Evolutionary conservation across 2,797 vertebrate genomes (phyloP), one percentile per base, ranked within the genome.

Genomic region (Myiotriccus ornatus): DNA sequence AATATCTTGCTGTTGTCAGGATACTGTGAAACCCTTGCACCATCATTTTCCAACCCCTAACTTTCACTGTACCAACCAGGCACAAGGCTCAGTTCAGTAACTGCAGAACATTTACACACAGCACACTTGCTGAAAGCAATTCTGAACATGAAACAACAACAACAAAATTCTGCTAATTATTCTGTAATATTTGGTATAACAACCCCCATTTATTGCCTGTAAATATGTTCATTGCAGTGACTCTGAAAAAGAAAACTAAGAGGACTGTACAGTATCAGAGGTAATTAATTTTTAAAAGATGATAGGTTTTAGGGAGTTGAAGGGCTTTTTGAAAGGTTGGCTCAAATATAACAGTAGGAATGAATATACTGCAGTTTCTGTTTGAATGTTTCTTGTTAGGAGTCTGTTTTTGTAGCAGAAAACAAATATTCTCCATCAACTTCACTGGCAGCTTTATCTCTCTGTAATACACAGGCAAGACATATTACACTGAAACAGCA

Each of bases 21-120:
- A 15, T 22, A 11, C 27, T 11, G 22, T 56, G 64, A 28, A 27
- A 30, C 3, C 0, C 32, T n/a, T 4, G 2, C 2, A 8, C 6
- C 43, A 8, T 10, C 3, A 0, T 8, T 14, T 47, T 14, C 62
- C 27, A 5, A 57, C 3, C 4, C 23, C 18, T 2, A 3, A 7
- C 24, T 14, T 14, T 2, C 27, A 34, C 35, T 10, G 4, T 7
- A 7, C 47, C 41, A 14, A 14, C 9, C 14, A 24, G 35, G 41
- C 16, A 23, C 59, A 2, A 0, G 9, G 35, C 55, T 82, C 34
- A 21, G 16, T 7, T 32, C 25, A 17, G 25, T 3, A 32, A 23
- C 35, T 34, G 27, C 49, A 83, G 19, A 27, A 46, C 4, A 5
- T 32, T 35, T 43, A 43, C 18, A n/a, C 22, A 24, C 30, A 41